Evolutionary conservation across 2,113 vertebrate genomes (phyloP).

Genomic region (Protobothrops mucrosquamatus): DNA sequence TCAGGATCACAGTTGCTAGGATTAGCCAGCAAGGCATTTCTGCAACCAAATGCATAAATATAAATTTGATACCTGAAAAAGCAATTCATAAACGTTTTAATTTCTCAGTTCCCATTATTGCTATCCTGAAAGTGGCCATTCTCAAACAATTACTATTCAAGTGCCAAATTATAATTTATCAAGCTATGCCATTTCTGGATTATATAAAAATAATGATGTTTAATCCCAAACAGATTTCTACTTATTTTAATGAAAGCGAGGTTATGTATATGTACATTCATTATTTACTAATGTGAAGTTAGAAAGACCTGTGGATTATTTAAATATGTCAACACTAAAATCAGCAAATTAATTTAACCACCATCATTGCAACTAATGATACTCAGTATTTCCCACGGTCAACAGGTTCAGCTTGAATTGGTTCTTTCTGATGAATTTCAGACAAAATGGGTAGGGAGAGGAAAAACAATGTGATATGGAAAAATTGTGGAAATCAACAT

Average conservation of each 20-base stretch:
- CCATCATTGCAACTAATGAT: slow-evolving; percentile 35
- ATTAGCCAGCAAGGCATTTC: not conserved
- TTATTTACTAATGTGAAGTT: not conserved
- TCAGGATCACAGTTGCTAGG: not conserved
- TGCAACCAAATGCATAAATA: not conserved
- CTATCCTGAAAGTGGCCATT: not conserved
- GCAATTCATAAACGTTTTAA: not conserved
- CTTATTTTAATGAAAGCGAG: not conserved
- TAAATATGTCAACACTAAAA: not conserved
- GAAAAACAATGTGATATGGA: slow-evolving; percentile 47
- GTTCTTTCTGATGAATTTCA: slow-evolving; percentile 26
- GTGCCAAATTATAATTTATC: not conserved
- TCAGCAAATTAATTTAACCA: not conserved
- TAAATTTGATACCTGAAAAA: not conserved
- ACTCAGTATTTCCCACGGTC: slow-evolving; percentile 22
- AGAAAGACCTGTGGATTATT: not conserved
- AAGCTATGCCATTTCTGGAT: not conserved
- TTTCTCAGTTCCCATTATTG: not conserved
- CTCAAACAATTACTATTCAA: not conserved
- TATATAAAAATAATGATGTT: not conserved
- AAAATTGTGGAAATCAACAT: slow-evolving; percentile 54
- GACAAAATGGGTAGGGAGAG: slow-evolving; percentile 1
- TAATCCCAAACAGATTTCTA: not conserved
- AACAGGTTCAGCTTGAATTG: slow-evolving; percentile 38
- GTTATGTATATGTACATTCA: too few species aligned